These are phyloP conservation scores for Hirtodrosophila cameraria DNA, from an alignment of 2,888 invertebrate species.

Conservation along the genomic window DNA sequence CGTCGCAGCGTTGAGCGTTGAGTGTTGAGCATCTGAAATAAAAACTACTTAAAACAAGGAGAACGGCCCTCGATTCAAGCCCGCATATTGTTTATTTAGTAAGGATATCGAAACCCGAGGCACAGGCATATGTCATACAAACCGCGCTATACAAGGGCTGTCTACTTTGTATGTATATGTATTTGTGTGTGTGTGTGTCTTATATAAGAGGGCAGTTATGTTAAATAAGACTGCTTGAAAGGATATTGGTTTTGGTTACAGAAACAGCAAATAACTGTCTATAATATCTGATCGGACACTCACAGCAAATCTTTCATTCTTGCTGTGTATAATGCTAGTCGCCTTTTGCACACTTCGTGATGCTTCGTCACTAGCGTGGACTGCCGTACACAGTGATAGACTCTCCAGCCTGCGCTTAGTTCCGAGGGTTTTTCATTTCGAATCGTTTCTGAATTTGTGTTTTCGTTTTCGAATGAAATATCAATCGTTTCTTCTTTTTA, in stretches of 20 bases:
- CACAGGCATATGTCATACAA: conserved; percentile 56
- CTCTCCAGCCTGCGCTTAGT: too few relatives aligned
- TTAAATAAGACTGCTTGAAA: conserved; percentile 6
- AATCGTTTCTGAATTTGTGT: too few relatives aligned
- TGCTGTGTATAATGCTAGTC: too few relatives aligned
- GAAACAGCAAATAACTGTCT: not conserved
- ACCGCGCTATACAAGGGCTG: conserved; percentile 7
- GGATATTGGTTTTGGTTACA: conserved; percentile 8
- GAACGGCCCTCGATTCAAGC: conserved; percentile 48
- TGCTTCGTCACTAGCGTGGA: too few relatives aligned
- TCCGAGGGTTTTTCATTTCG: too few relatives aligned
- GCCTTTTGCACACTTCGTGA: too few relatives aligned
- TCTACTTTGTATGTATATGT: not conserved
- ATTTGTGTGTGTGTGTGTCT: conserved; percentile 12
- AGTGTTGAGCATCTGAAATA: conserved; percentile 43
- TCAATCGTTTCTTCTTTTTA: too few relatives aligned
- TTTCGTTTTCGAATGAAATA: too few relatives aligned
- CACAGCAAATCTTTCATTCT: too few relatives aligned
- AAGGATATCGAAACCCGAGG: conserved; percentile 70
- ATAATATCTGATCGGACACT: too few relatives aligned
- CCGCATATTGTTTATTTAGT: conserved; percentile 78
- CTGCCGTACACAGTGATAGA: too few relatives aligned
- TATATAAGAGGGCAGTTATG: conserved; percentile 41
- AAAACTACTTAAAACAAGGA: conserved; percentile 37
- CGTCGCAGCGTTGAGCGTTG: conserved; percentile 16